A percentile compares a stretch with the other conserved stretches of the same genome.
phyloP scores from a whole-genome alignment of 2,797 vertebrate species.

The Erpetoichthys calabaricus region DNA sequence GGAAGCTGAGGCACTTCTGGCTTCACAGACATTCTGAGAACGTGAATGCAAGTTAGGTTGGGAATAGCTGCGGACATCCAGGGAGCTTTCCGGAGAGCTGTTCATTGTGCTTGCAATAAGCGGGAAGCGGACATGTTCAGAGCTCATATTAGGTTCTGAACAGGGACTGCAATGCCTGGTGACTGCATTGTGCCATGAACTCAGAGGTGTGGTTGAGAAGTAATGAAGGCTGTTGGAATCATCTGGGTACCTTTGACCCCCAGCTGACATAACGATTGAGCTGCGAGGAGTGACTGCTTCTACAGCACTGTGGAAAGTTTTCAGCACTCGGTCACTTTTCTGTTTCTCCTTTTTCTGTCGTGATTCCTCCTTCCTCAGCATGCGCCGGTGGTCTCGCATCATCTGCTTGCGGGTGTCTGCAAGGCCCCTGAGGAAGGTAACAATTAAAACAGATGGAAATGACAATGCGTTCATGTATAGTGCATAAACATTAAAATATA shows the following conservation, averaged over 20 bases:
- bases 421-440: slow-evolving; percentile 40
- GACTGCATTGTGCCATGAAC: slow-evolving; percentile 57
- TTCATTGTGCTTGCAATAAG: slow-evolving; percentile 21
- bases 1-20: slow-evolving; percentile 37
- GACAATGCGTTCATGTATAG: too few species aligned
- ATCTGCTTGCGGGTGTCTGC: slow-evolving; percentile 68
- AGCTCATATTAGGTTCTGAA: slow-evolving; percentile 44
- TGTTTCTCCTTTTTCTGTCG: slow-evolving; percentile 66
- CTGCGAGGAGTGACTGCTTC: slow-evolving; percentile 50
- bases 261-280: slow-evolving; percentile 57
- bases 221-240: slow-evolving; percentile 43
- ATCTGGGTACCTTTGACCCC: slow-evolving; percentile 32
- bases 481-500: too few species aligned
- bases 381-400: slow-evolving; percentile 56
- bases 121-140: slow-evolving; percentile 41
- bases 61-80: slow-evolving; percentile 44
- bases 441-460: not conserved
- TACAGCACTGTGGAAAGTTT: slow-evolving; percentile 60
- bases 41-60: slow-evolving; percentile 45
- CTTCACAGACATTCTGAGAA: slow-evolving; percentile 14
- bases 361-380: slow-evolving; percentile 54
- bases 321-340: slow-evolving; percentile 60
- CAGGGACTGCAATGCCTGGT: slow-evolving; percentile 53
- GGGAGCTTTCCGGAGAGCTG: slow-evolving; percentile 30
- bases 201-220: slow-evolving; percentile 57